Evolutionary conservation across 1,140 invertebrate genomes (phyloP).

Genomic region (Aphidius gifuensis): DNA sequence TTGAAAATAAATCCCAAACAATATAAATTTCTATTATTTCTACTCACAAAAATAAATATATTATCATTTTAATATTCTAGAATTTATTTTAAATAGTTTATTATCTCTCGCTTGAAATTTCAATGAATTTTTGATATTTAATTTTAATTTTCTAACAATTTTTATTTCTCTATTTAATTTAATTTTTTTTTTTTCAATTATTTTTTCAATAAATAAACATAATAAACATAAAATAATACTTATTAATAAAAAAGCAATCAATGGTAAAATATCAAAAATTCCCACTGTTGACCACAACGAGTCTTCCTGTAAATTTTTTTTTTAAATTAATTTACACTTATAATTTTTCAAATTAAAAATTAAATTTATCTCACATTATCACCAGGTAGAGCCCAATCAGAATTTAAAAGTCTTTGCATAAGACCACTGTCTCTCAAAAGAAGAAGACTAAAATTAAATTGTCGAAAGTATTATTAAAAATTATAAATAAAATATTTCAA

Average conservation of each 20-base stretch:
- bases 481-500: background rate
- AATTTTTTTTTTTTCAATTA: conserved; percentile 3
- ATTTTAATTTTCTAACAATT: conserved; percentile 23
- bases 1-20: too few species aligned
- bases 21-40: too few species aligned
- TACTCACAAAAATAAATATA: too few species aligned
- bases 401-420: conserved; percentile 44
- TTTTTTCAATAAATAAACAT: conserved; percentile 29
- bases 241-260: conserved; percentile 33
- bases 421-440: conserved; percentile 47
- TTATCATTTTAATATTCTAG: too few species aligned
- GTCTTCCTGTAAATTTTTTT: background rate
- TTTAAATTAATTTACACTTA: background rate
- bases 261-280: conserved; percentile 39
- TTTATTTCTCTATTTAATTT: conserved; percentile 27
- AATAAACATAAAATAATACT: conserved; percentile 28
- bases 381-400: conserved; percentile 37
- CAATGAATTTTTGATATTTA: too few species aligned
- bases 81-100: too few species aligned
- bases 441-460: conserved; percentile 37
- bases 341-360: too few species aligned
- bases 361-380: conserved; percentile 23
- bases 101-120: too few species aligned
- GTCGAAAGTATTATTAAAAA: background rate
- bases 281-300: conserved; percentile 37